Conservation (phyloP, 2,888 invertebrate species). For the Polydrusus tereticollis region DNA sequence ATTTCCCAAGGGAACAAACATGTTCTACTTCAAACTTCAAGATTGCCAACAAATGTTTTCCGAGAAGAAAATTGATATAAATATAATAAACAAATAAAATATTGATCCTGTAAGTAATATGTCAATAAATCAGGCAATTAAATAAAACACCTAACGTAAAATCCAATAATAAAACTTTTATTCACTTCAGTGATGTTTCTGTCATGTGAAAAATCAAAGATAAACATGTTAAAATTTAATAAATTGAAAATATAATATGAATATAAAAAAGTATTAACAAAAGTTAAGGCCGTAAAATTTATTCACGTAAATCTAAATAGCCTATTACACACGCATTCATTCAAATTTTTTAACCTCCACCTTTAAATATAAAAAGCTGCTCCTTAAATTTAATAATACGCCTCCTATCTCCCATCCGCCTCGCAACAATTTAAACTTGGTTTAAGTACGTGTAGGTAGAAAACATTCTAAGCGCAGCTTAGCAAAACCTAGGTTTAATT, state of each 20-base stretch:
- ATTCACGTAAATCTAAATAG: constrained; percentile 47
- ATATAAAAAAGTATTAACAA: constrained; percentile 64
- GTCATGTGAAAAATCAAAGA: constrained; percentile 60
- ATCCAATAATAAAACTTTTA: constrained; percentile 59
- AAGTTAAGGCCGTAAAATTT: constrained; percentile 62
- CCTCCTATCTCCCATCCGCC: too few species aligned
- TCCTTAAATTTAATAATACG: constrained; percentile 40
- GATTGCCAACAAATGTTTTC: too few species aligned
- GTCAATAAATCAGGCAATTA: background rate
- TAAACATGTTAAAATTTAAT: constrained; percentile 56
- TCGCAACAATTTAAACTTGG: too few species aligned
- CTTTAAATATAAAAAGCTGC: constrained; percentile 59
- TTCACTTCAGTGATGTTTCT: constrained; percentile 63
- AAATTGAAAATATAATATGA: constrained; percentile 62
- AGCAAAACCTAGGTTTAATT: too few species aligned
- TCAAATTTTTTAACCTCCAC: constrained; percentile 59
- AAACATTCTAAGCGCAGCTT: too few species aligned
- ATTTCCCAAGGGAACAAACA: too few species aligned
- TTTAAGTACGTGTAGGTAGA: too few species aligned
- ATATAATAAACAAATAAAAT: too few species aligned
- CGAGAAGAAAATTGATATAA: too few species aligned
- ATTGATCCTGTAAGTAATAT: background rate
- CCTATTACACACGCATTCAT: constrained; percentile 21
- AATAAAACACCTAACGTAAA: constrained; percentile 26
- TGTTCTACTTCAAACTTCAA: too few species aligned